A percentile compares a stretch with the other conserved stretches of the same genome.
These are phyloP conservation scores for Drosophila sp. DNA, from an alignment of 1,140 invertebrate species.

Conservation along the genomic window DNA sequence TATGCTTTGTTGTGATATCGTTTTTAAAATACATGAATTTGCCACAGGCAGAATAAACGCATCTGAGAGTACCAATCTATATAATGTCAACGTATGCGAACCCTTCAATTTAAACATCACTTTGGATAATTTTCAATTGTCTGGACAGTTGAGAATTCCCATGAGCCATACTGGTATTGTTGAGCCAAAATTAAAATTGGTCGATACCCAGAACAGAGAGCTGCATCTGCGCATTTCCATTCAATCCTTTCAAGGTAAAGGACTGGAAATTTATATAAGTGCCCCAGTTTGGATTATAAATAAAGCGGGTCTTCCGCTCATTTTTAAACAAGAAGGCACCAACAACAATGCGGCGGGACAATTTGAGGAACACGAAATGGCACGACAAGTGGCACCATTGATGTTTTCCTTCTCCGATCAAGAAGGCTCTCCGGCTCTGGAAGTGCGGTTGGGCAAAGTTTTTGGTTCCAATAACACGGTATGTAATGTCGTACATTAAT, in stretches of 20 bases:
- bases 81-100: conserved; percentile 88
- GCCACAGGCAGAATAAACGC: conserved; percentile 86
- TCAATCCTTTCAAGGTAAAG: conserved; percentile 75
- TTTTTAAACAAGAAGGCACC: conserved; percentile 95
- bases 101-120: conserved; percentile 89
- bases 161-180: conserved; percentile 83
- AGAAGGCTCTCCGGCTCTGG: conserved; percentile 87
- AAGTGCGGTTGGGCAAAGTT: conserved; percentile 78
- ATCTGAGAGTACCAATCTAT: conserved; percentile 70
- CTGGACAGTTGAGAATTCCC: conserved; percentile 86
- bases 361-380: conserved; percentile 96
- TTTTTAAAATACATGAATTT: conserved; percentile 85
- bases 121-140: conserved; percentile 92
- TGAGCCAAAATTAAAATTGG: conserved; percentile 85
- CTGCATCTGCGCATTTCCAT: conserved; percentile 89
- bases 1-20: conserved; percentile 89
- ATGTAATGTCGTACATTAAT: conserved; percentile 1
- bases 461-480: conserved; percentile 71
- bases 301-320: conserved; percentile 96
- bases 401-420: conserved; percentile 96
- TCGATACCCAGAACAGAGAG: conserved; percentile 89
- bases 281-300: conserved; percentile 98
- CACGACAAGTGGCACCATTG: conserved; percentile 95
- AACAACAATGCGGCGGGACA: conserved; percentile 94
- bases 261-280: conserved; percentile 89